Evolutionary conservation across 2,888 invertebrate genomes (phyloP).

Genomic region (Philaethria dido): DNA sequence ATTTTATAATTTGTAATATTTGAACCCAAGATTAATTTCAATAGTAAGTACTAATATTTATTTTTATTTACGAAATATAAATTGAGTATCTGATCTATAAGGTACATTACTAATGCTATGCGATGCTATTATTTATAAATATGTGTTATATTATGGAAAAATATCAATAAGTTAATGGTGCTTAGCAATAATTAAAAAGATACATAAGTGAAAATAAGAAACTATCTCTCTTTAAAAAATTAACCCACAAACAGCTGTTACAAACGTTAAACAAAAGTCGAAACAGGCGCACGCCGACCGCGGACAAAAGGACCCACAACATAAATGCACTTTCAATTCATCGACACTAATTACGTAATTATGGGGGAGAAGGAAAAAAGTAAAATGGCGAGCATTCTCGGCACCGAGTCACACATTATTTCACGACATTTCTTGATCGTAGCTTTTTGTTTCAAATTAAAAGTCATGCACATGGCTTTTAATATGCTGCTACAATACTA

Average conservation of each 20-base stretch:
- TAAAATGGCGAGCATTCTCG: conserved; percentile 76
- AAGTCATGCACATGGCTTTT: conserved; percentile 58
- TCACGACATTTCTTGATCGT: conserved; percentile 68
- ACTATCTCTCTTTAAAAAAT: conserved; percentile 45
- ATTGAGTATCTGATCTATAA: too few relatives aligned
- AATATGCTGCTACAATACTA: not conserved
- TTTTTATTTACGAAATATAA: too few relatives aligned
- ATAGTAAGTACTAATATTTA: too few relatives aligned
- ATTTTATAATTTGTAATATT: not conserved
- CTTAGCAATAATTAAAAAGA: conserved; percentile 7
- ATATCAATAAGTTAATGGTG: not conserved
- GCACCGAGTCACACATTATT: conserved; percentile 75
- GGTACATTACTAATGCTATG: not conserved
- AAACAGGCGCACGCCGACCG: conserved; percentile 64
- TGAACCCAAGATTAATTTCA: not conserved
- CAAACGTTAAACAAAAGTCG: conserved; percentile 61
- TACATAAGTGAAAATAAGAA: conserved; percentile 44
- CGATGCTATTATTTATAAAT: not conserved
- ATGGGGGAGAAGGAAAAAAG: conserved; percentile 67
- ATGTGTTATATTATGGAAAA: not conserved
- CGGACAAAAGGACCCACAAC: conserved; percentile 76
- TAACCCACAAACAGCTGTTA: conserved; percentile 72
- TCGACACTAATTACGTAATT: conserved; percentile 82
- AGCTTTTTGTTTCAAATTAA: conserved; percentile 63
- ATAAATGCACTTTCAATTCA: conserved; percentile 78